Percentiles rank a stretch among this genome's conserved stretches.
Conservation (phyloP, 2,113 vertebrate species). For the Sciurus niger region DNA sequence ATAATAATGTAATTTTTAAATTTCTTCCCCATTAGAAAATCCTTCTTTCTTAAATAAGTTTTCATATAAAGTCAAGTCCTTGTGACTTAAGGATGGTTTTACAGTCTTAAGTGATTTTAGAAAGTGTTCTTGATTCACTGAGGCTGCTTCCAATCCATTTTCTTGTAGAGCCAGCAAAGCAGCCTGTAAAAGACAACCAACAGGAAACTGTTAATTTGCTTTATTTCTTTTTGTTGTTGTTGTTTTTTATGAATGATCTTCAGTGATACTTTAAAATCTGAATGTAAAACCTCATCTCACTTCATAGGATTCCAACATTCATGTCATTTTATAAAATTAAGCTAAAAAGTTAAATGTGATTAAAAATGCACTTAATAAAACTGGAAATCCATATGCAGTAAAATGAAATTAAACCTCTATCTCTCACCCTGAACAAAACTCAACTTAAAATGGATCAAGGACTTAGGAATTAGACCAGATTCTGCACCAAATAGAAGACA, state of each 20-base stretch:
- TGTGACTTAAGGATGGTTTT: slow-evolving; percentile 91
- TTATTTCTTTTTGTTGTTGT: not conserved
- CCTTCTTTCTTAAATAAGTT: slow-evolving; percentile 83
- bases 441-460: no score
- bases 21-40: slow-evolving; percentile 60
- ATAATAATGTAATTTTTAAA: slow-evolving; percentile 39
- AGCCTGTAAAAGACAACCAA: slow-evolving; percentile 89
- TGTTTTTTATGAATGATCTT: not conserved
- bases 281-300: not conserved
- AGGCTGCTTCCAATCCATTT: slow-evolving; percentile 90
- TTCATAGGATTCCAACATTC: not conserved
- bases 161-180: slow-evolving; percentile 94
- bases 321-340: not conserved
- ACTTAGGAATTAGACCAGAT: no score
- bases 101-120: slow-evolving; percentile 88
- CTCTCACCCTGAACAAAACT: no score
- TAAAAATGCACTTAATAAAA: not conserved
- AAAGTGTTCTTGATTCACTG: slow-evolving; percentile 92
- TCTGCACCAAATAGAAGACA: no score
- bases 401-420: no score
- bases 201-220: not conserved
- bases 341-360: not conserved
- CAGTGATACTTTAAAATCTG: not conserved
- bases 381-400: no score
- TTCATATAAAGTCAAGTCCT: slow-evolving; percentile 91